Percentiles rank a stretch among this genome's conserved stretches.
Evolutionary conservation across 2,113 vertebrate genomes (phyloP).

Genomic region (Solea solea): DNA sequence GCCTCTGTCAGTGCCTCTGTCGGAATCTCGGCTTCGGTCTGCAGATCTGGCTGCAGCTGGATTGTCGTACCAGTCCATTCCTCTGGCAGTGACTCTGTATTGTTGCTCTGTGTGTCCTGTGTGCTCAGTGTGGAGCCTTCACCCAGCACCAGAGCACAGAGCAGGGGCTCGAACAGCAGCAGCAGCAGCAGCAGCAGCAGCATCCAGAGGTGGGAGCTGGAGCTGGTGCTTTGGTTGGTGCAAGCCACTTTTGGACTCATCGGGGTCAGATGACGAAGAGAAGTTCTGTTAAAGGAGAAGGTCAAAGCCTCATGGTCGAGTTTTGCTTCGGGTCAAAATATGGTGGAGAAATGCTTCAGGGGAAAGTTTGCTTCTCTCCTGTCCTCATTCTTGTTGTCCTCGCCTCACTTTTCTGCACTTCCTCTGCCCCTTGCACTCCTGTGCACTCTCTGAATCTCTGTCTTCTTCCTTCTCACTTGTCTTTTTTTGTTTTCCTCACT

Average conservation of each 20-base stretch:
- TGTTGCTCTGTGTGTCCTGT: slow-evolving; percentile 6
- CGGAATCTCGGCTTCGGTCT: slow-evolving; percentile 52
- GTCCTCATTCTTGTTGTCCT: no score
- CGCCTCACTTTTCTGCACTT: not conserved
- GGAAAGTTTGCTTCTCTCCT: slow-evolving; percentile 20
- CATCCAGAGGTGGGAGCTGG: slow-evolving; percentile 36
- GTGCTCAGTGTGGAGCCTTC: slow-evolving; percentile 48
- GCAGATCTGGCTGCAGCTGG: slow-evolving; percentile 67
- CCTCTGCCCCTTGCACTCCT: not conserved
- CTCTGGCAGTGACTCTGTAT: slow-evolving; percentile 12
- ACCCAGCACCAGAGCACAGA: slow-evolving; percentile 34
- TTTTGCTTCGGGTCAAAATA: not conserved
- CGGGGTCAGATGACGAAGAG: slow-evolving; percentile 7
- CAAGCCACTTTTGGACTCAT: slow-evolving; percentile 50
- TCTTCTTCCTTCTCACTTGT: not conserved
- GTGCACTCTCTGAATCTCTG: not conserved
- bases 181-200: slow-evolving; percentile 34
- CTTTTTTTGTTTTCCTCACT: slow-evolving; percentile 30
- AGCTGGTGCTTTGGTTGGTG: not conserved
- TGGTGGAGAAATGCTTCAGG: slow-evolving; percentile 9
- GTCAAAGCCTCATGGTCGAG: slow-evolving; percentile 46
- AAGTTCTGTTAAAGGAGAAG: slow-evolving; percentile 8
- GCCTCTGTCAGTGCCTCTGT: slow-evolving; percentile 3
- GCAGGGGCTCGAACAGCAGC: slow-evolving; percentile 8
- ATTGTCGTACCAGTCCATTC: slow-evolving; percentile 35